Evolutionary conservation across 2,797 vertebrate species (phyloP), one percentile per base, ranked within the genome.

Genomic region (Champsocephalus gunnari): DNA sequence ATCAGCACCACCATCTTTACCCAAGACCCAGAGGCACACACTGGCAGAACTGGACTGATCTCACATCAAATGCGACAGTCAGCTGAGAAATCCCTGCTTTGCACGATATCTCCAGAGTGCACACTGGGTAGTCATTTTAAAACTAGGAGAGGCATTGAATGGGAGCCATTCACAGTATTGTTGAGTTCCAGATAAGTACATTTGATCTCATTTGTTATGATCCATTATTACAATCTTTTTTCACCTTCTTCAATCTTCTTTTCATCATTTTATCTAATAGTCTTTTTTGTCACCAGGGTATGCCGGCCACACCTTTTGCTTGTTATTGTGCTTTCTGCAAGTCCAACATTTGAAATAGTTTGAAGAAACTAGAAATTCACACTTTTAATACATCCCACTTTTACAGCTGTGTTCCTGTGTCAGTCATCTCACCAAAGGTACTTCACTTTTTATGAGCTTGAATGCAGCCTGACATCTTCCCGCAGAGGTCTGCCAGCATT

Each of bases 121-220:
- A 55, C 50, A 32, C 49, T 51, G 51, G 19, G 12, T 21, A 8
- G 8, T 44, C 16, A 32, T 48, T 49, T 62, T 57, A 7, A 19
- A 51, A 38, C 54, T 45, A 6, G 24, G 19, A 2, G 7, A 48
- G 11, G 8, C 59, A 16, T 45, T 45, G 3, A 47, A 41, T 5
- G 10, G 5, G 11, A 47, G 19, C 0, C 43, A 43, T 75, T 41
- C 28, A 43, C 32, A 62, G n/a, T 21, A 63, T 57, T 44, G 9
- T 2, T 43, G 45, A 57, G 4, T 62, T 43, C 57, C 50, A 28
- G 50, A 75, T 66, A 34, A 48, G n/a, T 17, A 10, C 13, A 61
- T 43, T 68, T 49, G 9, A 19, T 69, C 13, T 69, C 4, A 34
- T 51, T 64, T 76, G 3, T 34, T 64, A 57, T 70, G 54, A 64